Percentiles rank a stretch among this genome's conserved stretches.
Conservation (phyloP, 2,888 invertebrate genomes). For the Junonia oenone region DNA sequence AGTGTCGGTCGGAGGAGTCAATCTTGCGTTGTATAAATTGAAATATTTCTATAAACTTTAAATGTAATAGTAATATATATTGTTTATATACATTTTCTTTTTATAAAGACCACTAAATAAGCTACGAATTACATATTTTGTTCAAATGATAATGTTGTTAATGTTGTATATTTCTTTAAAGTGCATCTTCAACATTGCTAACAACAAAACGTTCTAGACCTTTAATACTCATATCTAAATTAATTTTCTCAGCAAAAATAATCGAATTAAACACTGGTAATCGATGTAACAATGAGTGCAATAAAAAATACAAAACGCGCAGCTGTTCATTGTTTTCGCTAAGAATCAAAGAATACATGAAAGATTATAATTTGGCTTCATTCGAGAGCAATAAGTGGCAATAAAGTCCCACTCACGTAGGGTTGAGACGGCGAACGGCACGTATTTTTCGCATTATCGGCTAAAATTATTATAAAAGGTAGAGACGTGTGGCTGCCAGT, state of each 20-base stretch:
- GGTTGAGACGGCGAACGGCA: constrained; percentile 57
- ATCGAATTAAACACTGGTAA: background rate
- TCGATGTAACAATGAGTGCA: background rate
- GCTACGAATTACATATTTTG: too few relatives aligned
- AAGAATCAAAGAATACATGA: constrained; percentile 44
- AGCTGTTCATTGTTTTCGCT: constrained; percentile 36
- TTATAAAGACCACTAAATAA: too few relatives aligned
- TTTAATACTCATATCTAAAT: too few relatives aligned
- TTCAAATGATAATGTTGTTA: too few relatives aligned
- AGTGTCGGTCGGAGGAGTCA: constrained; percentile 49
- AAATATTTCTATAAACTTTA: constrained; percentile 30
- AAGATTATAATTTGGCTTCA: constrained; percentile 64
- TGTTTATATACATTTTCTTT: too few relatives aligned
- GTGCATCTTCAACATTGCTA: too few relatives aligned
- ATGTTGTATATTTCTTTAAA: too few relatives aligned
- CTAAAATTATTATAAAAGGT: constrained; percentile 73
- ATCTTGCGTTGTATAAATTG: constrained; percentile 42
- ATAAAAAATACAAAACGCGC: constrained; percentile 8
- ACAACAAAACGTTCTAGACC: too few relatives aligned
- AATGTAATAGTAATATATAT: background rate
- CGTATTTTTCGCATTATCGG: constrained; percentile 77
- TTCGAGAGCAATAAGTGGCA: constrained; percentile 63
- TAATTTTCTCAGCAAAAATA: too few relatives aligned
- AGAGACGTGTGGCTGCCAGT: constrained; percentile 63
- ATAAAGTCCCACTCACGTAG: constrained; percentile 65